Conservation (phyloP, 2,113 vertebrate species). For the Rostratula benghalensis region DNA sequence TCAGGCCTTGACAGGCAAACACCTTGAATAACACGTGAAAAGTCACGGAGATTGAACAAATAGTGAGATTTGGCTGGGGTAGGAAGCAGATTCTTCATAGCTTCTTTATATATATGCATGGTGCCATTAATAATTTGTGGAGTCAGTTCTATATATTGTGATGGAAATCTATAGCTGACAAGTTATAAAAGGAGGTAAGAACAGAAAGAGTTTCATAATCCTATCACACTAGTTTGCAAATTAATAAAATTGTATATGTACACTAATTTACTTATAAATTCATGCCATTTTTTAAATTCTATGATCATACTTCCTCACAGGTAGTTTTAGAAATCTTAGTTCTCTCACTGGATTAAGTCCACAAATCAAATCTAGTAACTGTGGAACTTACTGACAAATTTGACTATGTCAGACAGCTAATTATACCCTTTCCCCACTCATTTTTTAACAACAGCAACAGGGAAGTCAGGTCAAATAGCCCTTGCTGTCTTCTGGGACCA, state of each 20-base stretch:
- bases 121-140: conserved; percentile 82
- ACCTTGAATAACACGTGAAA: conserved; percentile 91
- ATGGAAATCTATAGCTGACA: conserved; percentile 83
- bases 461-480: not conserved
- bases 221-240: not conserved
- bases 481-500: not conserved
- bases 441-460: not conserved
- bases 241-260: not conserved
- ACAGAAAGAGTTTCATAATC: not conserved
- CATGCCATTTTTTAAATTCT: not conserved
- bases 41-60: conserved; percentile 90
- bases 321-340: not conserved
- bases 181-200: not conserved
- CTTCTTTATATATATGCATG: conserved; percentile 84
- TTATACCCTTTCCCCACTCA: not conserved
- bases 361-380: not conserved
- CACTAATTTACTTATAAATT: not conserved
- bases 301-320: not conserved
- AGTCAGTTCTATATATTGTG: conserved; percentile 78
- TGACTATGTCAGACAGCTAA: not conserved
- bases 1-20: conserved; percentile 89
- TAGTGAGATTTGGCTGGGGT: conserved; percentile 92
- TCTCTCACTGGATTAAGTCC: not conserved
- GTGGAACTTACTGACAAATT: not conserved
- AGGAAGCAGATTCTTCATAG: conserved; percentile 87